Evolutionary conservation across 2,888 invertebrate genomes (phyloP).

Genomic region (Drosophila putrida): DNA sequence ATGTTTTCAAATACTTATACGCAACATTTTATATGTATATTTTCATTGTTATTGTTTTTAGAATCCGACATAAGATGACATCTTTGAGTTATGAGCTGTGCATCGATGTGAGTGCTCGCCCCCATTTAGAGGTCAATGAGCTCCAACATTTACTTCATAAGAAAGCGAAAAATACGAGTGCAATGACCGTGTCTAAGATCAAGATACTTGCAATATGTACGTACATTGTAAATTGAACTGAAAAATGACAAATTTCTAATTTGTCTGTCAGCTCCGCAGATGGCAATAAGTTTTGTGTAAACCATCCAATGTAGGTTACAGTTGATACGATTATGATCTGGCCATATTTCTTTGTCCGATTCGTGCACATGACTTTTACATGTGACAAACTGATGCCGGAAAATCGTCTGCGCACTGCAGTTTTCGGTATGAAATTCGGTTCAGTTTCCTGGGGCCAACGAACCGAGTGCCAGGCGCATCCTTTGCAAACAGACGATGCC

Average conservation of each 20-base stretch:
- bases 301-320: constrained; percentile 37
- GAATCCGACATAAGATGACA: constrained; percentile 70
- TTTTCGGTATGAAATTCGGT: constrained; percentile 23
- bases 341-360: constrained; percentile 52
- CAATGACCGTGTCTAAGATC: constrained; percentile 19
- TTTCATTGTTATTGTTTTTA: constrained; percentile 75
- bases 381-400: constrained; percentile 52
- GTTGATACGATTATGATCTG: constrained; percentile 64
- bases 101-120: constrained; percentile 12
- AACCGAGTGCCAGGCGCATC: constrained; percentile 44
- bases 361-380: constrained; percentile 68
- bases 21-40: constrained; percentile 26
- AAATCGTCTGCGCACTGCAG: constrained; percentile 30
- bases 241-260: constrained; percentile 68
- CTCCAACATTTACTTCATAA: constrained; percentile 6
- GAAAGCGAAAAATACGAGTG: constrained; percentile 8
- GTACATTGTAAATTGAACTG: constrained; percentile 1
- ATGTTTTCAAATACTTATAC: background rate
- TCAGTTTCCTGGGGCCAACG: constrained; percentile 31
- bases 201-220: constrained; percentile 20
- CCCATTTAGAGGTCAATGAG: constrained; percentile 36
- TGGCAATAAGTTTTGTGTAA: constrained; percentile 43
- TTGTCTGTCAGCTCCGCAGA: constrained; percentile 61
- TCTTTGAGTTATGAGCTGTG: constrained; percentile 69
- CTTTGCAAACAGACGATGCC: constrained; percentile 20